Evolutionary conservation across 2,797 vertebrate species (phyloP).

Genomic region (Eidolon dupreanum): DNA sequence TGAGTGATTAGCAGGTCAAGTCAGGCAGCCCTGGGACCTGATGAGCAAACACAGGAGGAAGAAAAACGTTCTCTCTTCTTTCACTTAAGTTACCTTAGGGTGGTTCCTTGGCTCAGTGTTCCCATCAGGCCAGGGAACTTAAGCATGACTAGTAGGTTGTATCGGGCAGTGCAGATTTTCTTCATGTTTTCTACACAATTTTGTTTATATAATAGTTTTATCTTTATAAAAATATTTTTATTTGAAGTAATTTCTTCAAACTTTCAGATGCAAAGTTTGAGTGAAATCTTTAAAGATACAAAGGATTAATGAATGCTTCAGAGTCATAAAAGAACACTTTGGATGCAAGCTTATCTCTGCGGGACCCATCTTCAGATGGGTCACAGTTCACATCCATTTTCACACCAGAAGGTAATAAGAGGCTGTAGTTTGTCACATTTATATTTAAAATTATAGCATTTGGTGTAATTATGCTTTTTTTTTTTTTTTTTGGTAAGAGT

Average conservation of each 20-base stretch:
- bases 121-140: neutral
- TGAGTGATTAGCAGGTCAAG: neutral
- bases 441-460: slow-evolving; percentile 3
- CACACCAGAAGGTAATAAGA: slow-evolving; percentile 10
- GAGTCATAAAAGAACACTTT: slow-evolving; percentile 6
- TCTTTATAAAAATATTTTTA: slow-evolving; percentile 77
- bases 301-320: slow-evolving; percentile 28
- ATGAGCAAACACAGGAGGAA: neutral
- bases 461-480: neutral
- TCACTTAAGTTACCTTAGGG: neutral
- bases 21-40: neutral
- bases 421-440: neutral
- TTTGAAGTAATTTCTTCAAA: slow-evolving; percentile 80
- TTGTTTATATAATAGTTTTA: neutral
- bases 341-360: slow-evolving; percentile 27
- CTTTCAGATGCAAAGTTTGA: slow-evolving; percentile 71
- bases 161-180: neutral
- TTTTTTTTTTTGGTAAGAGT: no score
- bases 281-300: slow-evolving; percentile 51
- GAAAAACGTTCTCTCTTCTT: neutral
- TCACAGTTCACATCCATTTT: neutral
- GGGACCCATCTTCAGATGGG: neutral
- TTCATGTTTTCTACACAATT: neutral
- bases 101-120: neutral
- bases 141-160: neutral